Percentiles rank a stretch among this genome's conserved stretches.
Evolutionary conservation across 92 coral and sea anemone species (phyloP).

Genomic region (Bergia sp.): DNA sequence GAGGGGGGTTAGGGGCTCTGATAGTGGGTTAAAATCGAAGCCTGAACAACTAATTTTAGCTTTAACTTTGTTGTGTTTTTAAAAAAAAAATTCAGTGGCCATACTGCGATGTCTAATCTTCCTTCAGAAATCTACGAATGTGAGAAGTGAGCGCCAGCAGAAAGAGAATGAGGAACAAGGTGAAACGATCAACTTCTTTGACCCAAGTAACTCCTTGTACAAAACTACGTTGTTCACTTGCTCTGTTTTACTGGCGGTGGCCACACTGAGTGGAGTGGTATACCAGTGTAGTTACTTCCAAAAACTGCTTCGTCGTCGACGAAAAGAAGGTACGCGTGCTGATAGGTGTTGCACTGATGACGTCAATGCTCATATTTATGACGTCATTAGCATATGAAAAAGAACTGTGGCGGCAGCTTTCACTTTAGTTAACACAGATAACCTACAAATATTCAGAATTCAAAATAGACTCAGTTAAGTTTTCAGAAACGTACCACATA

Average conservation of each 20-base stretch:
- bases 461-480: too few species aligned
- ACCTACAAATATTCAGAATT: too few species aligned
- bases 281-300: constrained; percentile 4
- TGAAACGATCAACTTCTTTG: constrained; percentile 34
- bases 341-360: not conserved
- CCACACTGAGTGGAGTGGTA: constrained; percentile 1
- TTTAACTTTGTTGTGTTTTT: too few species aligned
- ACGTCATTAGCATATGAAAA: too few species aligned
- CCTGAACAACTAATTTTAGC: too few species aligned
- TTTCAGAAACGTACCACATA: too few species aligned
- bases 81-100: too few species aligned
- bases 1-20: too few species aligned
- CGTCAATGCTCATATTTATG: too few species aligned
- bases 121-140: not conserved
- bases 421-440: too few species aligned
- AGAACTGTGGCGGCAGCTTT: too few species aligned
- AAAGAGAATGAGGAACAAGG: not conserved
- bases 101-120: not conserved
- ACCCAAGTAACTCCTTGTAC: constrained; percentile 20
- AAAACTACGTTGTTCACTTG: constrained; percentile 10
- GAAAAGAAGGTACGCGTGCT: constrained; percentile 3
- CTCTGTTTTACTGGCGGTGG: not conserved
- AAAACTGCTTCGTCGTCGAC: not conserved
- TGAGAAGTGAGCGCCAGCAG: not conserved
- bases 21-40: too few species aligned